These are phyloP conservation scores for Himalopsyche tibetana DNA, from an alignment of 2,888 invertebrate species.

Conservation along the genomic window DNA sequence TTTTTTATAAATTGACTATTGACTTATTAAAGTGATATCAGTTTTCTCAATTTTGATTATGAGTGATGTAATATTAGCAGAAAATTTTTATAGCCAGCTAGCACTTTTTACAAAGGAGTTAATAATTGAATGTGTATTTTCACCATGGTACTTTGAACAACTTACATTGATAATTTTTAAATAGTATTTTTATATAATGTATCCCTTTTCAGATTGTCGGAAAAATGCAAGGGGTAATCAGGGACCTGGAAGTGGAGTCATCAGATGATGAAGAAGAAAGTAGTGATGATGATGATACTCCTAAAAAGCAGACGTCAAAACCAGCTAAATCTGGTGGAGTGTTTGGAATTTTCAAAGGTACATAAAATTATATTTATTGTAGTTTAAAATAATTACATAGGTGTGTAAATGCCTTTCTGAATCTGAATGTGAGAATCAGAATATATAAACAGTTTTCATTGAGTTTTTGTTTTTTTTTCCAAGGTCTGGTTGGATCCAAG, in stretches of 20 bases:
- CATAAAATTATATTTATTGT: neutral
- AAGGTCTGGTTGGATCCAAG: constrained; percentile 91
- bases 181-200: too few relatives aligned
- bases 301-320: constrained; percentile 69
- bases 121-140: too few relatives aligned
- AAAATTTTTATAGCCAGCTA: too few relatives aligned
- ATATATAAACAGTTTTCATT: neutral
- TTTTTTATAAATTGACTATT: too few relatives aligned
- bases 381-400: too few relatives aligned
- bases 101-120: too few relatives aligned
- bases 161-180: too few relatives aligned
- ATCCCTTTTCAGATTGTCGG: constrained; percentile 81
- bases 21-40: too few relatives aligned
- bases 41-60: too few relatives aligned
- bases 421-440: neutral
- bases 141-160: too few relatives aligned
- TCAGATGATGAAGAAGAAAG: constrained; percentile 81
- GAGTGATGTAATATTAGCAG: too few relatives aligned
- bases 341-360: constrained; percentile 89
- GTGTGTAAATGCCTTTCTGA: neutral
- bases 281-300: constrained; percentile 73
- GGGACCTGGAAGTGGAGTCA: constrained; percentile 88
- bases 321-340: constrained; percentile 76
- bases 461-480: constrained; percentile 62
- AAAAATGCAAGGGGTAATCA: constrained; percentile 89